Evolutionary conservation across 1,140 invertebrate genomes (phyloP).

Genomic region (Marisa cornuarietis): DNA sequence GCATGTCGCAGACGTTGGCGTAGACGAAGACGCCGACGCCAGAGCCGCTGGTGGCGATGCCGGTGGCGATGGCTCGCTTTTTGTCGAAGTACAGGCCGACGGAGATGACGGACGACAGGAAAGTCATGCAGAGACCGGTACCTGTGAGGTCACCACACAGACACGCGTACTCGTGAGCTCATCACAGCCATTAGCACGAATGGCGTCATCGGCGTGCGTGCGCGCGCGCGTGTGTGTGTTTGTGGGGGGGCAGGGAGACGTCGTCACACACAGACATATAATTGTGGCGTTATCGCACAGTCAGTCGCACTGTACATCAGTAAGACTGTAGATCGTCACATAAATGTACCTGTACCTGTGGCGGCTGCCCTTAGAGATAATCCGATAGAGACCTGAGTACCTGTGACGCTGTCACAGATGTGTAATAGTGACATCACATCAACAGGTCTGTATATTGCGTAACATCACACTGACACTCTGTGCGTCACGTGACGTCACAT

Average conservation of each 20-base stretch:
- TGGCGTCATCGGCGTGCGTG: neutral
- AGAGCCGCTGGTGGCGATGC: conserved; percentile 74
- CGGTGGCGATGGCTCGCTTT: conserved; percentile 88
- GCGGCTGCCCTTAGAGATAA: no score
- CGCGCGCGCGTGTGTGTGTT: neutral
- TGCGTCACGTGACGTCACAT: no score
- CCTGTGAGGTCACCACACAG: conserved; percentile 69
- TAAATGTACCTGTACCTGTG: no score
- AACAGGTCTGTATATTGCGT: no score
- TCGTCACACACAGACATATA: neutral
- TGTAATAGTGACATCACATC: no score
- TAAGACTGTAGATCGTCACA: no score
- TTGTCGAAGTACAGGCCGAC: conserved; percentile 93
- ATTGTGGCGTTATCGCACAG: neutral
- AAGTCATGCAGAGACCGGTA: conserved; percentile 85
- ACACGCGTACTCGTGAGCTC: conserved; percentile 2
- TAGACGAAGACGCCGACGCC: conserved; percentile 63
- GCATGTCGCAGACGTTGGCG: conserved; percentile 50
- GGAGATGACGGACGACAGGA: conserved; percentile 74
- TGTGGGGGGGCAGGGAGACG: neutral
- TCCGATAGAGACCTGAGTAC: no score
- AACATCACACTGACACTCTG: no score
- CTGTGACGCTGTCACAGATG: no score
- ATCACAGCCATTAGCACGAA: neutral
- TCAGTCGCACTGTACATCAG: neutral